Evolutionary conservation across 2,113 vertebrate species (phyloP), one percentile per base, ranked within the genome.

Genomic region (Illadopsis cleaveri): DNA sequence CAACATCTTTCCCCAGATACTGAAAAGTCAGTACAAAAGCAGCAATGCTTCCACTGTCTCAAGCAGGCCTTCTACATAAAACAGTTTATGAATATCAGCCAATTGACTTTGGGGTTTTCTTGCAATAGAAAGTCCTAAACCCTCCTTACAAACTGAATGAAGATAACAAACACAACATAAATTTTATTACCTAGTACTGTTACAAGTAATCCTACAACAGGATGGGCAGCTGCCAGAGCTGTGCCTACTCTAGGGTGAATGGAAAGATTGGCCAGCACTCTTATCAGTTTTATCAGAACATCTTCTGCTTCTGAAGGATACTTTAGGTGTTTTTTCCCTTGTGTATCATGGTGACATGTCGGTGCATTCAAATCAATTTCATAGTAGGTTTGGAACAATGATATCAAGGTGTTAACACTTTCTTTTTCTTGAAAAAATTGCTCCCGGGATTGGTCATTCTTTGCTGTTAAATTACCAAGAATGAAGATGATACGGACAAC

Each of bases 401-500:
- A 91, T 86, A 99, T 93, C 87, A 99, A 98, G 2, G 97, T 98
- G 15, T 94, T 94, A 91, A 98, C 31, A 81, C 98, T 98, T 83
- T 93, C 97, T 42, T 97, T 54, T 93, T 98, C 98, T 81, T 97
- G 95, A 94, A 98, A 99, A 82, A 99, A 97, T 66, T 96, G 95
- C 93, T 97, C 98, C 15, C 98, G 98, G 35, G 99, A 98, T 56
- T 97, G 96, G 47, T 98, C 96, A 75, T 95, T 98, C 83, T 98
- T 98, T 35, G 98, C 98, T 20, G 99, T 99, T 96, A 99, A 97
- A 97, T 99, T 99, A 79, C 99, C 99, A 66, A 99, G 98, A 79
- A 98, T 98, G 96, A 99, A 99, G 90, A 99, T 90, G 75, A 99
- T 96, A 56, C 98, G 99, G 57, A 99, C 94, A 14, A 99, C 98